Evolutionary conservation across 2,113 vertebrate genomes (phyloP).

Genomic region (Hemichromis elongatus): DNA sequence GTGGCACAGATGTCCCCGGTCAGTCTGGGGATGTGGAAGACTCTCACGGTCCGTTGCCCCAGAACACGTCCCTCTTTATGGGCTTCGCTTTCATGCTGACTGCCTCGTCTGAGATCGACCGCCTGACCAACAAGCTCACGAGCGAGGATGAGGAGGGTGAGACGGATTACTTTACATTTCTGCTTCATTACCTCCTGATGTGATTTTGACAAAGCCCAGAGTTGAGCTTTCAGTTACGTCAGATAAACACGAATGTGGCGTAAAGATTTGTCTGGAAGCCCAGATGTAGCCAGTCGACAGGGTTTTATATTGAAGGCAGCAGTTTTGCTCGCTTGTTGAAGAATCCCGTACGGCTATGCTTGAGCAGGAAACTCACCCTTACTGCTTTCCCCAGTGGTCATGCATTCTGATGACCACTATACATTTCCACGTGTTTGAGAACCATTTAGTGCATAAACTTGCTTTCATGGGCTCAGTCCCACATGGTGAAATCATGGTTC

Average conservation of each 20-base stretch:
- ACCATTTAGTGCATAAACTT: background rate
- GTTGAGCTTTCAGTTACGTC: background rate
- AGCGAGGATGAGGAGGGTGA: slow-evolving; percentile 83
- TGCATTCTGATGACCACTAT: background rate
- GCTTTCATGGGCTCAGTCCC: background rate
- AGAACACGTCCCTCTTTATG: slow-evolving; percentile 87
- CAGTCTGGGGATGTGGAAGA: slow-evolving; percentile 63
- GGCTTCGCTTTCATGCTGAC: slow-evolving; percentile 96
- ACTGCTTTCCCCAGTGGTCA: background rate
- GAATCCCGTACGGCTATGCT: background rate
- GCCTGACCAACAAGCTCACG: slow-evolving; percentile 69
- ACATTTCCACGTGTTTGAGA: background rate
- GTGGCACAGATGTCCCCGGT: slow-evolving; percentile 64
- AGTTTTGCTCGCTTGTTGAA: background rate
- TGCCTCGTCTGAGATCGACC: slow-evolving; percentile 82
- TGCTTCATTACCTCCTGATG: background rate
- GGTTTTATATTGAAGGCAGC: background rate
- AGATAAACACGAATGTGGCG: background rate
- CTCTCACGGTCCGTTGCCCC: slow-evolving; percentile 83
- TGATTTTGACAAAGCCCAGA: background rate
- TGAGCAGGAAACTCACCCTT: background rate
- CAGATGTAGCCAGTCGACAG: background rate
- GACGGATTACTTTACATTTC: background rate
- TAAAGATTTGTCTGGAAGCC: background rate
- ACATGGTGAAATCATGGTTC: background rate